Evolutionary conservation across 2,797 vertebrate species (phyloP).

Genomic region (Melanotaenia pygmaea): DNA sequence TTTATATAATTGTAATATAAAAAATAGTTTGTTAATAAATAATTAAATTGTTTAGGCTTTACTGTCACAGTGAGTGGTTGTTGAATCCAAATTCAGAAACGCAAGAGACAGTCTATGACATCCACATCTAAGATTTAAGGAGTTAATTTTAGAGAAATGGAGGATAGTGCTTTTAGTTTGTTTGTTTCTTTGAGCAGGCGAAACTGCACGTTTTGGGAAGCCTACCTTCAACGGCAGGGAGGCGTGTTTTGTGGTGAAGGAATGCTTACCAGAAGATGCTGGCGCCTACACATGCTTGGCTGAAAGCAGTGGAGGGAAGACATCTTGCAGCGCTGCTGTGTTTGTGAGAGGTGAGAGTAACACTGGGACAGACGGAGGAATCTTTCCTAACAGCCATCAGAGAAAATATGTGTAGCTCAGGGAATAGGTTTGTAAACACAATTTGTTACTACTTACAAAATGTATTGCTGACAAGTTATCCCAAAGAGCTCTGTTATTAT

Average conservation of each 20-base stretch:
- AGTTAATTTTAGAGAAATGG: background rate
- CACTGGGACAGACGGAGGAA: background rate
- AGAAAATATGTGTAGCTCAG: background rate
- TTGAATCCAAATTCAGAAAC: background rate
- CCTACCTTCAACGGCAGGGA: conserved; percentile 62
- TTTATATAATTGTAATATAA: background rate
- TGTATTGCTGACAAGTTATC: background rate
- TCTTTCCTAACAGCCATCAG: background rate
- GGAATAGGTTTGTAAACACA: background rate
- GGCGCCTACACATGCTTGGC: conserved; percentile 82
- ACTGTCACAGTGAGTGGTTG: background rate
- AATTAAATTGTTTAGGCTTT: background rate
- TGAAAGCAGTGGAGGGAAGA: conserved; percentile 78
- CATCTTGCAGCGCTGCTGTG: conserved; percentile 79
- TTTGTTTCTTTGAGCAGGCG: conserved; percentile 67
- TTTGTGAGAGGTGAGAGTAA: conserved; percentile 75
- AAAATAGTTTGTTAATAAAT: background rate
- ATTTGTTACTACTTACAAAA: background rate
- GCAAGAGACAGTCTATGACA: background rate
- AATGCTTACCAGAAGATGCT: conserved; percentile 81
- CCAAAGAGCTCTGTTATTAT: background rate
- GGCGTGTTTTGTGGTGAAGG: conserved; percentile 71
- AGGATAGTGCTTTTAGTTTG: conserved; percentile 25
- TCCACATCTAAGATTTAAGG: background rate
- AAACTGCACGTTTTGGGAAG: conserved; percentile 70